Evolutionary conservation across 2,113 vertebrate genomes (phyloP).

Genomic region (Otus sunia): DNA sequence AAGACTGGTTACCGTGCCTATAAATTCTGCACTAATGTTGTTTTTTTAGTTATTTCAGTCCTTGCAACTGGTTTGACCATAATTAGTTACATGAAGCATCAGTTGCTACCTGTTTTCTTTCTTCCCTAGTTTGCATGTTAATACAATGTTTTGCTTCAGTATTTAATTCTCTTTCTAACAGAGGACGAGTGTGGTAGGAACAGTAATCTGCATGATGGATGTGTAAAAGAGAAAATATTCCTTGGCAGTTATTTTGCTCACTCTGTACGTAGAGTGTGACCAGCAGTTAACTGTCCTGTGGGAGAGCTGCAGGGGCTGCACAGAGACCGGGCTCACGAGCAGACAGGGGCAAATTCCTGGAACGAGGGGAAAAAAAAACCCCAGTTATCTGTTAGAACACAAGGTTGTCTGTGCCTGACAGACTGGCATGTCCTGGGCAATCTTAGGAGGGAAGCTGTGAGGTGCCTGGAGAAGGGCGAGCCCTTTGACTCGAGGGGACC

Average conservation of each 20-base stretch:
- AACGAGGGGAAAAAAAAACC: not conserved
- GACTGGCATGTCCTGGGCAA: not conserved
- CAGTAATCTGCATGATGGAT: slow-evolving; percentile 50
- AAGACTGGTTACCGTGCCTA: not conserved
- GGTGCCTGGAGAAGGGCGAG: not conserved
- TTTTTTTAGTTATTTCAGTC: not conserved
- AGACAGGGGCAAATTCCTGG: not conserved
- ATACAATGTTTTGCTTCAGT: not conserved
- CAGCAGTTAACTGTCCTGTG: not conserved
- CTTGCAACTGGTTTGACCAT: not conserved
- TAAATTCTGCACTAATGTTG: too few relatives aligned
- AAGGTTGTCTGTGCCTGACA: not conserved
- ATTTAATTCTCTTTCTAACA: slow-evolving; percentile 51
- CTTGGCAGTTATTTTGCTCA: not conserved
- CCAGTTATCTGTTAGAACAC: not conserved
- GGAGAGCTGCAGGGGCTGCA: not conserved
- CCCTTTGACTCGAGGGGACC: not conserved
- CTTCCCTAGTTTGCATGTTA: slow-evolving; percentile 73
- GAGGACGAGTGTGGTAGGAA: slow-evolving; percentile 68
- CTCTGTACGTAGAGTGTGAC: too few relatives aligned
- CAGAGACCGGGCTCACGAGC: not conserved
- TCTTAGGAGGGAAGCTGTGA: not conserved
- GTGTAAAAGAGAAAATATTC: not conserved
- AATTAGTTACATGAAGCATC: not conserved
- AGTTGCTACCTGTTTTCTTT: not conserved